These are phyloP conservation scores for Xiphorhynchus elegans DNA, from an alignment of 2,113 vertebrate genomes.

Conservation along the genomic window DNA sequence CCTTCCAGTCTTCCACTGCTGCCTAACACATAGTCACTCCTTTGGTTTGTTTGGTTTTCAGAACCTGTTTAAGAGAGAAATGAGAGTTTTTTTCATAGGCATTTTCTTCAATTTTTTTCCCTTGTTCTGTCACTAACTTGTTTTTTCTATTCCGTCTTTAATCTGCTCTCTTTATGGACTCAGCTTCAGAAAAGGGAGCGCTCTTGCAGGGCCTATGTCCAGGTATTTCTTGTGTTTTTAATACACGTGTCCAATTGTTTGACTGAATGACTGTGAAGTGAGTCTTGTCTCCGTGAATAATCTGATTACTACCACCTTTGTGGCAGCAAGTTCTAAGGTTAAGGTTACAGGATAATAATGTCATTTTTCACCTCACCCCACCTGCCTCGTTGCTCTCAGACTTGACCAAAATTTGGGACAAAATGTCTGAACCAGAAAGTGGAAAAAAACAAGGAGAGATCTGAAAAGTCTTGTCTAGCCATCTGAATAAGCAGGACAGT, in stretches of 20 bases:
- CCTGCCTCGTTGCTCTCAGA: neutral
- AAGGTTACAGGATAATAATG: constrained; percentile 55
- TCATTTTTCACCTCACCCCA: neutral
- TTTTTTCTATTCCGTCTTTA: constrained; percentile 83
- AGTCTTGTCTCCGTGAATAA: constrained; percentile 20
- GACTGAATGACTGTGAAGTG: constrained; percentile 64
- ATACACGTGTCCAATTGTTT: constrained; percentile 66
- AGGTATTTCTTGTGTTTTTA: constrained; percentile 86
- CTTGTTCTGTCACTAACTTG: constrained; percentile 76
- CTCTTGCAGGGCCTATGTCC: constrained; percentile 98
- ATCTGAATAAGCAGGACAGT: neutral
- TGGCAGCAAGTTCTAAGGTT: constrained; percentile 43
- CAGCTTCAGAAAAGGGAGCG: constrained; percentile 99
- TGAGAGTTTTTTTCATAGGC: constrained; percentile 43
- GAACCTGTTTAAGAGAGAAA: constrained; percentile 43
- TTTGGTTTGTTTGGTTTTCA: neutral
- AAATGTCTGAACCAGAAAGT: neutral
- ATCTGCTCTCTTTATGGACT: constrained; percentile 83
- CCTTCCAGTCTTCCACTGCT: constrained; percentile 31
- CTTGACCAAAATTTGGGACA: neutral
- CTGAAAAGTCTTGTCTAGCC: neutral
- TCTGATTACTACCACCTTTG: neutral
- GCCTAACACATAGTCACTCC: constrained; percentile 32
- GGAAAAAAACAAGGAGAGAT: neutral
- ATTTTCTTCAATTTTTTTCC: constrained; percentile 61